Evolutionary conservation across 2,113 vertebrate genomes (phyloP), one percentile per base, ranked within the genome.

Genomic region (Loxodonta africana): DNA sequence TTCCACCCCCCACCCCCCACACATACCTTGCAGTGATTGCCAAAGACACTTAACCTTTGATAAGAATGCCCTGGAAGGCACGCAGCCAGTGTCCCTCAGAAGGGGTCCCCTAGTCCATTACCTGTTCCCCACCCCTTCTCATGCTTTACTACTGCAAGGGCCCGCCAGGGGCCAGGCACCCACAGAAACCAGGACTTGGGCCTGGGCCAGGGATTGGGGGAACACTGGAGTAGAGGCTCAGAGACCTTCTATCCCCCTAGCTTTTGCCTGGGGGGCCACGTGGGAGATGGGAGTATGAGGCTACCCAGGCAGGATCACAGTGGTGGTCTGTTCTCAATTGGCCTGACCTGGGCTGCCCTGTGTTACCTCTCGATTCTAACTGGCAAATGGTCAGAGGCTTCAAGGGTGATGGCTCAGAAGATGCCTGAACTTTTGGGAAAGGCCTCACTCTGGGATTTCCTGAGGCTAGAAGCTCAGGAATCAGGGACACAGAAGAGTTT

Each of bases 31-130:
- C 2, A 9, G 11, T 0, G 18, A 9, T 0, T 23, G 57, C 37
- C 1, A 33, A 1, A 53, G 11, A 30, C 8, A 1, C 98, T 99
- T 67, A 99, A 99, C 99, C 99, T 99, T 99, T 99, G 98, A 99
- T 99, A 95, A 99, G 98, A 18, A 99, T 99, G 0, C 99, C 99
- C 99, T 99, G 97, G 15, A 97, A 98, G 87, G 93, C 89, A 96
- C 65, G 73, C 17, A 62, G 30, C 9, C 2, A 48, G 2, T 0
- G 1, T 6, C 25, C 74, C 3, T 98, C 63, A 90, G 81, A 80
- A 53, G 12, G 8, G 0, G 30, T 4, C 28, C 12, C 23, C 71
- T 63, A 1, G 33, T 48, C 73, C 17, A 0, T 0, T 2, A 30
- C 7, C 3, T 8, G 9, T 3, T 25, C 0, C 0, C 1, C 46